Base-by-base conservation (phyloP, 2,113 vertebrate genomes). In the Dermatemys mawii region DNA sequence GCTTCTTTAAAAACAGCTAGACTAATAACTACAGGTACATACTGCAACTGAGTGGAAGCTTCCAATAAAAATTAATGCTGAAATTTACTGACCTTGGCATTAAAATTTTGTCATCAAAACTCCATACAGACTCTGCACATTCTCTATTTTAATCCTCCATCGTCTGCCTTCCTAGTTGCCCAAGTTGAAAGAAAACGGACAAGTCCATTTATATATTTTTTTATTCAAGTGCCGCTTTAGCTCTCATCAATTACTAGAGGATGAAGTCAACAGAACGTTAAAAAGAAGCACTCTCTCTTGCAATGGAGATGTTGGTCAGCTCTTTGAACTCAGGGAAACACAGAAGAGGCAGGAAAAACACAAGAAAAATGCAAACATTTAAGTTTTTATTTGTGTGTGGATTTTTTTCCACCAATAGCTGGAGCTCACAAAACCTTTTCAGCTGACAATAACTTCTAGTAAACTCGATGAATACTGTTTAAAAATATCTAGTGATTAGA, bases 331-430 rank as follows among this genome's bases (percentile, higher is more conserved):
- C 17, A 11, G 22, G 46, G 50, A 92, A 95, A 89, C 0, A 54
- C 41, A 84, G 26, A 35, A 12, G 24, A 85, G 16, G n/a, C 32
- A 60, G 8, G 44, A 78, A 57, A 85, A 88, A 78, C 94, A 97
- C 63, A 14, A 51, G 78, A 87, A 86, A 95, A 95, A 94, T 26
- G 8, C 60, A 96, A 95, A 94, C 53, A 8, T 98, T 98, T 96
- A 93, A 8, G 96, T 95, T 97, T 97, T 93, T 98, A 98, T 97
- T 98, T 94, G 96, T 84, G 96, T 96, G 94, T 97, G 97, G 96
- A 97, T 93, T 97, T 97, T 87, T 96, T 93, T 93, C 96, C 94
- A 96, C 98, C 97, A 97, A 93, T 84, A 96, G 55, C 70, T 92
- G 97, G 95, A 95, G 97, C 60, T 96, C 96, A 97, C 95, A 97